phyloP scores from a whole-genome alignment of 2,113 vertebrate species.

The Elachura formosa region DNA sequence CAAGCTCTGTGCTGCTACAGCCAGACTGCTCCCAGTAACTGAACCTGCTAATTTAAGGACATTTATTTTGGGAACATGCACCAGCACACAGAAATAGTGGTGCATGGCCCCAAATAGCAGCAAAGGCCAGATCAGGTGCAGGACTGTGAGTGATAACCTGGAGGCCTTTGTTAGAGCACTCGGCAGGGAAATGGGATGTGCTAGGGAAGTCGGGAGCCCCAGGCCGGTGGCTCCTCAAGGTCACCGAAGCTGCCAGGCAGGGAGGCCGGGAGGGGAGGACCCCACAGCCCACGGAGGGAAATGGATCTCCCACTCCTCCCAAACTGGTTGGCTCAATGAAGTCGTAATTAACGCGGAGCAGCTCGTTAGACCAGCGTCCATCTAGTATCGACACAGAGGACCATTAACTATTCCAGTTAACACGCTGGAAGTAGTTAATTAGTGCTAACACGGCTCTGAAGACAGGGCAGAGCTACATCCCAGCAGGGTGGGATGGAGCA shows the following conservation, averaged over 20 bases:
- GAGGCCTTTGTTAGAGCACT: not conserved
- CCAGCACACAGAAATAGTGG: not conserved
- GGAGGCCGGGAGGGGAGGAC: not conserved
- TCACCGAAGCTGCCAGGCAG: not conserved
- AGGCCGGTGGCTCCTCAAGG: not conserved
- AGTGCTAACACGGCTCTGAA: not conserved
- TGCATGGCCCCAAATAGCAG: not conserved
- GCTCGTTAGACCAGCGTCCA: not conserved
- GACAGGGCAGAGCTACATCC: not conserved
- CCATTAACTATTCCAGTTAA: too few species aligned
- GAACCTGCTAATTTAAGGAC: not conserved
- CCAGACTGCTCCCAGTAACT: not conserved
- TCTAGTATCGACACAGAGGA: not conserved
- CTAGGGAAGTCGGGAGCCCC: not conserved
- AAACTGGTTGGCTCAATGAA: not conserved
- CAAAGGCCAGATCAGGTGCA: not conserved
- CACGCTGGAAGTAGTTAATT: not conserved
- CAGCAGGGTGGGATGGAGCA: not conserved
- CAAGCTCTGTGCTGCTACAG: not conserved
- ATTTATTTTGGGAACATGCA: not conserved
- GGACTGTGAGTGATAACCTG: not conserved
- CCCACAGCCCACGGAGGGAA: rapidly evolving
- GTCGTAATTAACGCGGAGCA: not conserved
- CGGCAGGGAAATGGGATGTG: not conserved
- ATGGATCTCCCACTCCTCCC: not conserved